Base-by-base conservation (phyloP, 2,797 vertebrate species). In the Sebastiscus albofasciatus region DNA sequence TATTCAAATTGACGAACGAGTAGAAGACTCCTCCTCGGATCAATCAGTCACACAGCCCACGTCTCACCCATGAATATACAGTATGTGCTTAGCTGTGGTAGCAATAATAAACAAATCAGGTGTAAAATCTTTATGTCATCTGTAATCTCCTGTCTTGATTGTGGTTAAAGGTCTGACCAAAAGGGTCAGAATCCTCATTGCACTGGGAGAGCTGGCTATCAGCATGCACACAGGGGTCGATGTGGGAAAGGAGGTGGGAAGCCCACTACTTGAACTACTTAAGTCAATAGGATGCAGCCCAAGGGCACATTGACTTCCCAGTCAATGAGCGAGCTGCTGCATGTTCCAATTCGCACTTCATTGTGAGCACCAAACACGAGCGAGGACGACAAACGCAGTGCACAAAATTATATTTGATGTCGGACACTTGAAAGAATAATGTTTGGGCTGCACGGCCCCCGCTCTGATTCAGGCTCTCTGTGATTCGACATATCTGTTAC, bases 281-380 rank as follows among this genome's bases (percentile, higher is more conserved):
- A 78, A 90, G 84, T 93, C 90, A 90, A 90, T 89, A 88, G 80
- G 76, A 90, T 76, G 83, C 92, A 75, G 85, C 89, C 81, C 89
- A 93, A 94, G 89, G 90, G 84, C 90, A 88, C 89, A 86, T 90
- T 79, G 88, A 90, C 87, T 85, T 82, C 65, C 54, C 52, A 72
- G 85, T 88, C 90, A 81, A 87, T 86, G 77, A 84, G 77, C 5
- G 65, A 85, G 76, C 77, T 1, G 75, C 72, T 61, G 24, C 58
- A 75, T 52, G 76, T 49, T 87, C 74, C 74, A 79, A 79, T 84
- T 79, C 39, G 1, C 55, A 39, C 82, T 86, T 46, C 73, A 76
- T 64, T 66, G 78, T 81, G 75, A 77, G 80, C 78, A 55, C 73
- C 77, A 81, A 75, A 81, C 73, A 79, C 10, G 27, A 82, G 72